phyloP scores from a whole-genome alignment of 1,140 invertebrate species.

The Drosophila ambigua region DNA sequence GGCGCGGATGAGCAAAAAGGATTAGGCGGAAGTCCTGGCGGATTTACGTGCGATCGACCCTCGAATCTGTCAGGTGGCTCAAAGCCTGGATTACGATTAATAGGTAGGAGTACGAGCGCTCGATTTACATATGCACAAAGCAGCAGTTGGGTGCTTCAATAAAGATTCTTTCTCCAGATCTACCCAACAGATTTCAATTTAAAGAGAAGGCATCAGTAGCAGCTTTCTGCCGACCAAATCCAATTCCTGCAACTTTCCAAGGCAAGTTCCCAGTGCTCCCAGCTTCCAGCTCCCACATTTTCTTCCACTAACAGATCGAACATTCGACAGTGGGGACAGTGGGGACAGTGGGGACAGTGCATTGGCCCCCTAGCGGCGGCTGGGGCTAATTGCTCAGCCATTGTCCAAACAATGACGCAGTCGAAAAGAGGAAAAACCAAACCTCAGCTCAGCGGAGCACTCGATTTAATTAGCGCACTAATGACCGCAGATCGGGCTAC shows the following conservation, averaged over 20 bases:
- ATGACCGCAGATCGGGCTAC: constrained; percentile 47
- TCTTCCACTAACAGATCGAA: background rate
- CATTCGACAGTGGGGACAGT: background rate
- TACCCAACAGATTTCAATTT: too few relatives aligned
- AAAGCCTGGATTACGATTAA: too few relatives aligned
- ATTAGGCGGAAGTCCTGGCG: background rate
- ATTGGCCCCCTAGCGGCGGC: constrained; percentile 37
- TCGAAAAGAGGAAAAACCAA: constrained; percentile 27
- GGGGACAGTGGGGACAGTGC: constrained; percentile 5
- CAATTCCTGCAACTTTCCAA: background rate
- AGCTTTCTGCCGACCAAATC: too few relatives aligned
- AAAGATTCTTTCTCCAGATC: too few relatives aligned
- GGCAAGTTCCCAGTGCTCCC: too few relatives aligned
- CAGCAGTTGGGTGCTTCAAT: too few relatives aligned
- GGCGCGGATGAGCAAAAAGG: constrained; percentile 27
- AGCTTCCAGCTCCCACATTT: background rate
- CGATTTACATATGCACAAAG: too few relatives aligned
- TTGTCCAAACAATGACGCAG: constrained; percentile 77
- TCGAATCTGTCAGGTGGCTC: too few relatives aligned
- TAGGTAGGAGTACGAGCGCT: too few relatives aligned
- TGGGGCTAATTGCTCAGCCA: constrained; percentile 68
- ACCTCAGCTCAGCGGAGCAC: constrained; percentile 36
- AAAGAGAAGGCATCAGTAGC: too few relatives aligned
- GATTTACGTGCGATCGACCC: too few relatives aligned
- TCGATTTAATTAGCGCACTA: constrained; percentile 77